Evolutionary conservation across 2,888 invertebrate genomes (phyloP), one percentile per base, ranked within the genome.

Genomic region (Tridacna gigas): DNA sequence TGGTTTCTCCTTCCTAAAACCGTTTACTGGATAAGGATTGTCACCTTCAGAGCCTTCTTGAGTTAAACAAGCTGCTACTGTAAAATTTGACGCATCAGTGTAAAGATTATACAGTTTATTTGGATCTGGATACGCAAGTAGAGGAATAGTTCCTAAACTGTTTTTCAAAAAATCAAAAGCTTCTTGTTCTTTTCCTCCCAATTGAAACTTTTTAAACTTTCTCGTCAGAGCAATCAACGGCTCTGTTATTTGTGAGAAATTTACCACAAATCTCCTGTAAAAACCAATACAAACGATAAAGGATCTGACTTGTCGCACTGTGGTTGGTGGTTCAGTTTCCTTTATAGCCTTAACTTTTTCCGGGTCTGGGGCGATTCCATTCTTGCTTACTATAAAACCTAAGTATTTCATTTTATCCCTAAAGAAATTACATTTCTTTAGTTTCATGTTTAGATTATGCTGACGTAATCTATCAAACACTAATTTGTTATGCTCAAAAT

Each of bases 161-260:
- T 61, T n/a, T n/a, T 61, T 61, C 61, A 61, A 22, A n/a, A 28
- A 69, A 60, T 60, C 47, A 71, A 67, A 60, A 71, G 51, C 51
- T 13, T 11, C 51, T 51, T 51, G 12, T 15, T 51, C 15, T 15
- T 15, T 51, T 51, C 15, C 51, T 13, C 51, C 51, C 51, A 47
- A 67, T 66, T 51, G 37, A 67, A 65, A 48, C 67, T 47, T 28
- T 67, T 51, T 11, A 51, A 51, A 51, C 15, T 51, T 11, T 51
- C 51, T 51, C 11, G 51, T 51, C 15, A 51, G 51, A 51, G 51
- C 51, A 51, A 51, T 51, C 51, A 51, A 51, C 11, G 51, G 51
- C 12, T 51, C 11, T 11, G 51, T 15, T 13, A 51, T 51, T 51
- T 15, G 12, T 15, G 11, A 51, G 15, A 51, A 13, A 51, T 51